Evolutionary conservation across 2,888 invertebrate species (phyloP), one percentile per base, ranked within the genome.

Genomic region (Dicranocentrus wangi): DNA sequence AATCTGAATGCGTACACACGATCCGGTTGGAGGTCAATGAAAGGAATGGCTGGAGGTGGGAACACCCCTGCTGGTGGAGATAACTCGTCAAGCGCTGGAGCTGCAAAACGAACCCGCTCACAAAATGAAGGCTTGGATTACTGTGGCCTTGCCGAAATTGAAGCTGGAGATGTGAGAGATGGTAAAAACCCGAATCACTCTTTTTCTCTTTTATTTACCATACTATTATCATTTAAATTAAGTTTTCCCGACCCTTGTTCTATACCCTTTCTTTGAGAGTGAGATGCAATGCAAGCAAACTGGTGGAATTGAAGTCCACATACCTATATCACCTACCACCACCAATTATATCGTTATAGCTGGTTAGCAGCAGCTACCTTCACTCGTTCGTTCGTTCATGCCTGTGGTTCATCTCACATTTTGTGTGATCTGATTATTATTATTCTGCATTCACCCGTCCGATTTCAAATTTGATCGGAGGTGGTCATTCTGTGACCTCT

Each of bases 91-190:
- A 89, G 89, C 13, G 58, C 32, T 21, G 77, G 27, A 28, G 28
- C 75, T 65, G 90, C 91, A 5, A 93, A 93, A 87, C 89, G 89
- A 83, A 93, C 96, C 43, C 92, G 96, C 85, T 97, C 97, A 32
- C 97, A 97, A 90, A 94, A 95, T 88, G 97, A 96, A 89, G 96
- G 96, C 0, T 92, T 97, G 61, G 97, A 97, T 90, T 93, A 92
- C 32, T 92, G 95, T 88, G 96, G 95, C 55, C 91, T 95, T 70
- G 94, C 93, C 51, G 97, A 97, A 90, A 96, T 98, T 85, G 96
- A 97, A 90, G 97, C 97, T 32, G 96, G 96, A 8, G 96, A 97
- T 89, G 91, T 97, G 84, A 91, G 95, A 89, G 96, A 96, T 90
- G 96, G 96, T 96, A 91, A 25, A 51, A 17, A 8, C 19, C 15